Evolutionary conservation across 2,113 vertebrate species (phyloP), one percentile per base, ranked within the genome.

Genomic region (Nesogale talazaci): DNA sequence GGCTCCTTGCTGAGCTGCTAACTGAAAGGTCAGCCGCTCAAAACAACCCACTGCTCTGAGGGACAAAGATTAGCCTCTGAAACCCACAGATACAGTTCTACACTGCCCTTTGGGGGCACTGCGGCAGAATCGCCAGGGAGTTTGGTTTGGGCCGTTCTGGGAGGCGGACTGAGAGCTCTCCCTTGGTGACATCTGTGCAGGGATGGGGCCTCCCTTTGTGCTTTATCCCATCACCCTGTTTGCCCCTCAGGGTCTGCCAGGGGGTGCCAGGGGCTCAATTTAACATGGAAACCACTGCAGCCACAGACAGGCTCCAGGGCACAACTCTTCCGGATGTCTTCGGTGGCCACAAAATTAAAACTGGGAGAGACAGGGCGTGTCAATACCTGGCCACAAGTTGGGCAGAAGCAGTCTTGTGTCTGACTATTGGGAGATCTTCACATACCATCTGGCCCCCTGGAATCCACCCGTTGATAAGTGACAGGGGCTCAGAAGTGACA

Each of bases 281-380:
- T 1, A 67, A 67, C 63, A 67, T 67, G 63, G 63, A 10, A 67
- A 67, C 61, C 63, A 29, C 25, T 14, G 7, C 27, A 31, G 27
- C 10, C 63, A 67, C 12, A 3, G 63, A 31, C 7, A 23, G 20
- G 22, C 97, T 99, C 97, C 97, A 98, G 79, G 99, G 99, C 42
- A 98, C 93, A 0, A 99, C 98, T 0, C 96, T 99, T 94, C 99
- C 99, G 7, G 97, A 96, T 90, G 99, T 99, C 59, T 98, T 99
- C 67, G 98, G 57, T 15, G 3, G 16, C 57, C 98, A 99, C 75
- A 97, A 98, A 94, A 98, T 97, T 0, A 98, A 99, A 97, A 96
- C 97, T 74, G 97, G 67, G 75, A 34, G 82, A 74, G 16, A 77
- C 6, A n/a, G 19, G 3, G 8, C 5, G 10, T 36, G 15, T 56